Conservation (phyloP, 2,113 vertebrate species). For the Stegostoma tigrinum region DNA sequence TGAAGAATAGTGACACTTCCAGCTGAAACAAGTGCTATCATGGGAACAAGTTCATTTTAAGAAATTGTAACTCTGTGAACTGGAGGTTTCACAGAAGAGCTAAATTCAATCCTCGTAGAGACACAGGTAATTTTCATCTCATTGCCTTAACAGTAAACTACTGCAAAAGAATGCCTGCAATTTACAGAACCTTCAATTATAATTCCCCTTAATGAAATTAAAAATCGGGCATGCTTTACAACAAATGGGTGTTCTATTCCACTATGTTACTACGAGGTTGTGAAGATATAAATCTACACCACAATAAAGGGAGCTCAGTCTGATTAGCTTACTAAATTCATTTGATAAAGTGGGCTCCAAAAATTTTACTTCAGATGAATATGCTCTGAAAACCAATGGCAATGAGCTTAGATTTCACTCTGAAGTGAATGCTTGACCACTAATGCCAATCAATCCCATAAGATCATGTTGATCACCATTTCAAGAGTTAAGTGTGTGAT, state of each 20-base stretch:
- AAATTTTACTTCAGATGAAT: background rate
- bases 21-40: background rate
- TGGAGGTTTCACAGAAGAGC: background rate
- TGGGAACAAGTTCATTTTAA: background rate
- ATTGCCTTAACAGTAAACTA: background rate
- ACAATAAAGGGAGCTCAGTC: background rate
- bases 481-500: background rate
- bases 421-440: background rate
- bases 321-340: background rate
- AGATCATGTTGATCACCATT: background rate
- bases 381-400: background rate
- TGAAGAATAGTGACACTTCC: background rate
- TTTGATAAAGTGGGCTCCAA: background rate
- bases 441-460: background rate
- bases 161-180: background rate
- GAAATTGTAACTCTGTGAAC: background rate
- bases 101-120: background rate
- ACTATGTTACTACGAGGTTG: background rate
- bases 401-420: background rate
- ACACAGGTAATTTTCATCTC: background rate
- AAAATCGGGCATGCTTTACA: background rate
- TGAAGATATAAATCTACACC: slow-evolving; percentile 1
- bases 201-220: background rate
- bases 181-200: background rate
- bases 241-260: no score